Conservation (phyloP, 2,888 invertebrate species). For the Dilophus febrilis region DNA sequence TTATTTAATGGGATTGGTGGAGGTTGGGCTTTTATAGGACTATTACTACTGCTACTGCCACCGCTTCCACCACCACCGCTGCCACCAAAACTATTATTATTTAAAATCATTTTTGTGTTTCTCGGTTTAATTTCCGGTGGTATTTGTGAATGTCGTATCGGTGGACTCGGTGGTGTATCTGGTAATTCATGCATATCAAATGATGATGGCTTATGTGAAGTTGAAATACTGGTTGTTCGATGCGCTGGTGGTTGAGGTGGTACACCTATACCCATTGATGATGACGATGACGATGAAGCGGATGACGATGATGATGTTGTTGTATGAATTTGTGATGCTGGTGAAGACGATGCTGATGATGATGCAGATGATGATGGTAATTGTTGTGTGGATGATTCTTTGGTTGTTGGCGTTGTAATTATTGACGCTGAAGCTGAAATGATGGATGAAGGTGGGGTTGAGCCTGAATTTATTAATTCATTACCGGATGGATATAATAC, state of each 20-base stretch:
- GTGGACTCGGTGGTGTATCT: constrained; percentile 23
- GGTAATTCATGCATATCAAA: constrained; percentile 19
- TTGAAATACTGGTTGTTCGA: constrained; percentile 14
- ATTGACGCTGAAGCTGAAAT: too few species aligned
- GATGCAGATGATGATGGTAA: constrained; percentile 8
- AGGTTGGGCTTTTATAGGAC: constrained; percentile 25
- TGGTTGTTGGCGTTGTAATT: not conserved
- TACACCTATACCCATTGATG: constrained; percentile 1
- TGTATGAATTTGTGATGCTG: not conserved
- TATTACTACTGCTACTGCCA: too few species aligned
- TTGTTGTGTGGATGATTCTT: constrained; percentile 7
- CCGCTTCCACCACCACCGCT: not conserved
- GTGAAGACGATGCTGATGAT: constrained; percentile 5
- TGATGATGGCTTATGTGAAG: too few species aligned
- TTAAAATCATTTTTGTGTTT: not conserved
- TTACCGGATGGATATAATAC: constrained; percentile 30
- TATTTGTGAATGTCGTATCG: constrained; percentile 15
- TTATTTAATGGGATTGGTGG: constrained; percentile 28
- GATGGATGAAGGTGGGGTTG: too few species aligned
- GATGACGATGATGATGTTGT: not conserved
- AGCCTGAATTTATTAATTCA: constrained; percentile 13
- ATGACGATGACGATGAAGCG: constrained; percentile 6
- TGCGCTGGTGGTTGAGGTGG: constrained; percentile 14
- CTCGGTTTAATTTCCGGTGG: constrained; percentile 28
- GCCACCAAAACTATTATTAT: not conserved